Percentiles rank a stretch among this genome's conserved stretches.
Conservation (phyloP, 2,113 vertebrate genomes). For the Lampris incognitus region DNA sequence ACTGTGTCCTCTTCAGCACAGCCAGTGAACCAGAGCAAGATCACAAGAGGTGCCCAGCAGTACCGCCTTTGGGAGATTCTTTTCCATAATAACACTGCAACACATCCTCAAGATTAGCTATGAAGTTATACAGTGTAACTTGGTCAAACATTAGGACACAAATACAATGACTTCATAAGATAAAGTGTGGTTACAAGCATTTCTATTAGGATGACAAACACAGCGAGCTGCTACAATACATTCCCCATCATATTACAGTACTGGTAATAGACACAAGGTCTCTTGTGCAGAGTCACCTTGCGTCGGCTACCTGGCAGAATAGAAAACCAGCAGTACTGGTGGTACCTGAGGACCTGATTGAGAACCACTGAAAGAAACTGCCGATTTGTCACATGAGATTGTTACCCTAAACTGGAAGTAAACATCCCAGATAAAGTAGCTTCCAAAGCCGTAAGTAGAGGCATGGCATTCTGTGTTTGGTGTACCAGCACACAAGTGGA, state of each 20-base stretch:
- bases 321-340: too few relatives aligned
- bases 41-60: constrained; percentile 62
- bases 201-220: not conserved
- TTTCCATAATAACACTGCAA: constrained; percentile 13
- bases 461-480: not conserved
- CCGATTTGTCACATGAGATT: constrained; percentile 29
- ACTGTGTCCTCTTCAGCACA: constrained; percentile 45
- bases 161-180: not conserved
- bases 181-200: not conserved
- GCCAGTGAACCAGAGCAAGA: constrained; percentile 38
- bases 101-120: not conserved
- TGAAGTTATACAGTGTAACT: not conserved
- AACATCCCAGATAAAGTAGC: constrained; percentile 19
- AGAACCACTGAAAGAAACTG: too few relatives aligned
- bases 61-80: constrained; percentile 7
- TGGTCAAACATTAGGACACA: not conserved
- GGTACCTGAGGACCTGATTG: too few relatives aligned
- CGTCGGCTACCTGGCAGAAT: too few relatives aligned
- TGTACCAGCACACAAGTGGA: not conserved
- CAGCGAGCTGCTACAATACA: too few relatives aligned
- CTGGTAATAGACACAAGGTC: too few relatives aligned
- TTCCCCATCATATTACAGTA: too few relatives aligned
- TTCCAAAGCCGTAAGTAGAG: not conserved
- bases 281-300: too few relatives aligned
- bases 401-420: constrained; percentile 20